A percentile compares a stretch with the other conserved stretches of the same genome.
Conservation (phyloP, 2,113 vertebrate species). For the Motacilla alba region DNA sequence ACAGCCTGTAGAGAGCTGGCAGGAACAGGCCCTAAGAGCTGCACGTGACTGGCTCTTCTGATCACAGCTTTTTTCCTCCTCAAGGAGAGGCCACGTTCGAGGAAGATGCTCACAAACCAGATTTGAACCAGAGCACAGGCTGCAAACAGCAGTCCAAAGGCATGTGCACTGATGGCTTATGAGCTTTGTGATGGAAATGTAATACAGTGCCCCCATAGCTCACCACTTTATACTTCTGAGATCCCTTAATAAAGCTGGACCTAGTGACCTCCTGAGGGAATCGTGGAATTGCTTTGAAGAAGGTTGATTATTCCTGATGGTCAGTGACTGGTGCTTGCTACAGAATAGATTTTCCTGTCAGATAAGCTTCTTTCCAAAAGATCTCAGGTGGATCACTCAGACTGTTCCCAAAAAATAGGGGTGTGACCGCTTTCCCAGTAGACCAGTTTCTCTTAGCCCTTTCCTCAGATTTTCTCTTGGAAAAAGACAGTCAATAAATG, state of each 20-base stretch:
- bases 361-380: background rate
- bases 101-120: background rate
- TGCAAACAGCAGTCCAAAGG: background rate
- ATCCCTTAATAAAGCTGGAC: background rate
- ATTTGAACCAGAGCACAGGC: background rate
- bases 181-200: background rate
- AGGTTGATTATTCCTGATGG: background rate
- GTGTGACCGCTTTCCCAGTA: background rate
- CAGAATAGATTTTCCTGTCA: background rate
- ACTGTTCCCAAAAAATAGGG: background rate
- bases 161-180: background rate
- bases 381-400: background rate
- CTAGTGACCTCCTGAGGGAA: background rate
- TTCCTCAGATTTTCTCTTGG: background rate
- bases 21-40: background rate
- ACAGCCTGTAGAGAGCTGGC: background rate
- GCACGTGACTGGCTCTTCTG: background rate
- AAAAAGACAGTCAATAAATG: background rate
- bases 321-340: background rate
- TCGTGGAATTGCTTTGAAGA: background rate
- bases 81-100: background rate
- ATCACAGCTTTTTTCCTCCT: background rate
- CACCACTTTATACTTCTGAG: background rate
- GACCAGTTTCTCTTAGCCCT: background rate
- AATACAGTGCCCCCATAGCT: background rate